A percentile compares a stretch with the other conserved stretches of the same genome.
Conservation (phyloP, 2,888 invertebrate species). For the Rhamnusium bicolor region DNA sequence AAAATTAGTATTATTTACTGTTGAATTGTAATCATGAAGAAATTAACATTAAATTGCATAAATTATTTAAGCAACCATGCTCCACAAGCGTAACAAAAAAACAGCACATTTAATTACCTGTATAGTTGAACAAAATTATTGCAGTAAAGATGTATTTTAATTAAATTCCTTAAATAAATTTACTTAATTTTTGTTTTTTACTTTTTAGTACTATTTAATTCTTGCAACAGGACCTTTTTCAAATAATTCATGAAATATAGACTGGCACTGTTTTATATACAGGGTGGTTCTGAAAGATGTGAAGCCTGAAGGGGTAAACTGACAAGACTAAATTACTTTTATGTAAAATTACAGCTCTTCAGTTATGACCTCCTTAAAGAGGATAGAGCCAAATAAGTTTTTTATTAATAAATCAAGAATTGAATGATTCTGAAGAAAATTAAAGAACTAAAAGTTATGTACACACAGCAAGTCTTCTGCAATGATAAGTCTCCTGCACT, state of each 20-base stretch:
- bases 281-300: no score
- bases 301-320: no score
- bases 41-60: constrained; percentile 33
- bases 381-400: no score
- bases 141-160: constrained; percentile 9
- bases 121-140: constrained; percentile 2
- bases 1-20: constrained; percentile 28
- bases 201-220: not conserved
- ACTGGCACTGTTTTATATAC: not conserved
- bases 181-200: not conserved
- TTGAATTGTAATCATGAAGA: constrained; percentile 30
- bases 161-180: not conserved
- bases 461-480: no score
- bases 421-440: no score
- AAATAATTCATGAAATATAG: not conserved
- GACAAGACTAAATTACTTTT: no score
- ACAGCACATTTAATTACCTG: constrained; percentile 10
- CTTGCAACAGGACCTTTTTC: not conserved
- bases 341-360: no score
- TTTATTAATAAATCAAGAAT: no score
- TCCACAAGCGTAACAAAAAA: constrained; percentile 39
- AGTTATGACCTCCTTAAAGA: no score
- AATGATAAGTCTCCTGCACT: no score
- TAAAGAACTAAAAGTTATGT: no score
- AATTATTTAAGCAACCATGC: constrained; percentile 28